Conservation (phyloP, 2,888 invertebrate genomes). For the Marronus borbonicus region DNA sequence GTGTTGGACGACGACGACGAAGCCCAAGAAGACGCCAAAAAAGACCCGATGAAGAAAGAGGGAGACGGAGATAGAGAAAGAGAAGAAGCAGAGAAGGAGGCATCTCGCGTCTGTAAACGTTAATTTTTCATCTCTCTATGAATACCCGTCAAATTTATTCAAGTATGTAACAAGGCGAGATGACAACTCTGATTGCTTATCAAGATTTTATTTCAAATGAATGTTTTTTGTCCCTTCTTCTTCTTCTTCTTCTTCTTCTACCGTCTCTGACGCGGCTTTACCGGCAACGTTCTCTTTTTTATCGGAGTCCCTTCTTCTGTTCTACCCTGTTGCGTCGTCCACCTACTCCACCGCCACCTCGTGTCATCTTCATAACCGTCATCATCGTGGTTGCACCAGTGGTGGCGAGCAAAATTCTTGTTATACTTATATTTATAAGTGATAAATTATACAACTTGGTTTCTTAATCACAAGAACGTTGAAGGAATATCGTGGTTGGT, state of each 20-base stretch:
- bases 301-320: constrained; percentile 9
- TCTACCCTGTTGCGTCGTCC: constrained; percentile 20
- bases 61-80: neutral
- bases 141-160: constrained; percentile 53
- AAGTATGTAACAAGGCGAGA: constrained; percentile 52
- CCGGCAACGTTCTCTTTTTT: constrained; percentile 13
- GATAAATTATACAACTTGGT: too few relatives aligned
- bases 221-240: constrained; percentile 44
- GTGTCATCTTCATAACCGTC: constrained; percentile 1
- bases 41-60: neutral
- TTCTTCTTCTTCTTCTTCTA: constrained; percentile 35
- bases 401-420: neutral
- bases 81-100: constrained; percentile 12
- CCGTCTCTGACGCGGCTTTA: constrained; percentile 16
- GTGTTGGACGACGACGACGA: constrained; percentile 1
- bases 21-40: constrained; percentile 1
- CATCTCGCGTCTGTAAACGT: constrained; percentile 39
- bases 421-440: too few relatives aligned
- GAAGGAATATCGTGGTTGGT: too few relatives aligned
- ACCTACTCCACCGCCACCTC: constrained; percentile 20
- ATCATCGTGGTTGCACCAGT: neutral
- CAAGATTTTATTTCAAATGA: constrained; percentile 53
- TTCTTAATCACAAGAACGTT: too few relatives aligned
- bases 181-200: constrained; percentile 53
- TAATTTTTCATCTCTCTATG: constrained; percentile 54